Base-by-base conservation (phyloP, 1,140 invertebrate species). In the Plodia interpunctella region DNA sequence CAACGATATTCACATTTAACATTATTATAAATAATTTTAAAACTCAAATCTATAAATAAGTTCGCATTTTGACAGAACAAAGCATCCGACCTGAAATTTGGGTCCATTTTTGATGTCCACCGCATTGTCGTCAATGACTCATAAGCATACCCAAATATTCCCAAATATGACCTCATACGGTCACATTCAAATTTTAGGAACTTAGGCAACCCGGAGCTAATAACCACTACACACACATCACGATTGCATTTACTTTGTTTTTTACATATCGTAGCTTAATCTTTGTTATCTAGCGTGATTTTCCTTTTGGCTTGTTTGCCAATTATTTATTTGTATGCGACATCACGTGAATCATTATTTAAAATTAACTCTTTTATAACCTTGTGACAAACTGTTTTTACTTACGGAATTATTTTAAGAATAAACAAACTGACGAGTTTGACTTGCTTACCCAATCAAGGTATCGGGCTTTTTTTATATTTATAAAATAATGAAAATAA, bases 121-220 rank as follows among this genome's bases (percentile, higher is more conserved):
- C 60, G 58, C 61, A 65, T 25, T 25, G 21, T 25, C 63, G 52
- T 61, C 59, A 54, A 30, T 70, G 67, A 67, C 21, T 67, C 67
- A 67, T 44, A 55, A 4, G 17, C 18, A 51, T 51, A 59, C 63
- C 70, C 60, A 63, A 69, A 67, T 62, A 54, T 67, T 67, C 64
- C 60, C 60, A 67, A 66, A 71, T 55, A 62, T 67, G 70, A 73
- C 67, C 65, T 70, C 67, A 73, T 65, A 63, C 70, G 56, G 64
- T 60, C 59, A 63, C 49, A 49, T 61, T 62, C 60, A 54, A 56
- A 54, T 66, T 64, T 70, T 65, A 49, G 64, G 57, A 70, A 61
- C 51, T 55, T 53, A 59, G 62, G 28, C 51, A 53, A 65, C 63
- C n/a, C 44, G 44, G 55, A 66, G 30, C 54, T 25, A 65, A 57